Evolutionary conservation across 1,140 invertebrate genomes (phyloP), one percentile per base, ranked within the genome.

Genomic region (Caenorhabditis tropicalis): DNA sequence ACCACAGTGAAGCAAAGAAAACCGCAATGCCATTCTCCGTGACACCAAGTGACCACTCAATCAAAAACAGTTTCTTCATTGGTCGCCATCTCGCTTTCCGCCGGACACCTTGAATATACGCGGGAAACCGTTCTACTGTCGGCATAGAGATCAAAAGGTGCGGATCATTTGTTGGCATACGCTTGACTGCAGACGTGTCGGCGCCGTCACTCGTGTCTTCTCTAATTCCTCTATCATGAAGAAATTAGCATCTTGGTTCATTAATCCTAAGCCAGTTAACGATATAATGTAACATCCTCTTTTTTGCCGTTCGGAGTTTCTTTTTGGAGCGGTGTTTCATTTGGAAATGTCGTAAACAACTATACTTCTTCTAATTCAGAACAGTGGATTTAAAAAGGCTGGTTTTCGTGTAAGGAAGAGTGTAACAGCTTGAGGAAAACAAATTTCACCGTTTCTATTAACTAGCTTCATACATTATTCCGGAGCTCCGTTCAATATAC

Each of bases 31-130:
- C 58, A 65, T 36, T 19, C 58, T 19, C n/a, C 48, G n/a, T 51
- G 15, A 12, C 15, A 19, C 24, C 10, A 9, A 6, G 3, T 58
- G 24, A 65, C 58, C 58, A 65, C 29, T 65, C 36, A 65, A 65
- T 65, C 58, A 65, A 65, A 65, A 65, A 65, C 58, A 31, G 58
- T 65, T 65, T 36, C 58, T 43, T 43, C 39, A n/a, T 43, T 43
- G 5, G 39, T 43, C 12, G 39, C 39, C 39, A 5, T 12, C 39
- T 43, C 53, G 6, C 53, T n/a, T n/a, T n/a, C n/a, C n/a, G n/a
- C n/a, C 10, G 58, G 58, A 36, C 58, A 65, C 31, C 58, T n/a
- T n/a, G n/a, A n/a, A n/a, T n/a, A n/a, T n/a, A n/a, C n/a, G n/a
- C n/a, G n/a, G n/a, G n/a, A n/a, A n/a, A n/a, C n/a, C n/a, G n/a